phyloP scores from a whole-genome alignment of 2,888 invertebrate species.

The Mallateleia sp. region DNA sequence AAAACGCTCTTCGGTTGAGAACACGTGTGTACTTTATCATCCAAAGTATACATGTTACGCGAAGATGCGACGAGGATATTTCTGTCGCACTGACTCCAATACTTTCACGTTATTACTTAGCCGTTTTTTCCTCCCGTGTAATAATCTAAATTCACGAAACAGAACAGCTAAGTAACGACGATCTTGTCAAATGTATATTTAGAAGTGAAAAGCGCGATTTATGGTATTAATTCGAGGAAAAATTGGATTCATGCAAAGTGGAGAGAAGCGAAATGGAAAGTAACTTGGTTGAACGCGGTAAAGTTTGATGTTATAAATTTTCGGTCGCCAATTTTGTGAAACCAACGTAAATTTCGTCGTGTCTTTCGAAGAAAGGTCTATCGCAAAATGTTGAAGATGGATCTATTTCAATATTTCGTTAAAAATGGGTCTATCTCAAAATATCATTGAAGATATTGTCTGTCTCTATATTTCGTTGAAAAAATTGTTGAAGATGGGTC shows the following conservation, averaged over 20 bases:
- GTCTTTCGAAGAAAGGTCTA: too few species aligned
- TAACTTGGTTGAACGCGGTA: background rate
- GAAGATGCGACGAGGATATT: conserved; percentile 41
- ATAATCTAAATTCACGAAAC: conserved; percentile 28
- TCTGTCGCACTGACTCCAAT: conserved; percentile 27
- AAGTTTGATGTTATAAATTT: background rate
- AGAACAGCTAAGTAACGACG: conserved; percentile 3
- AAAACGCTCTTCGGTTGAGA: conserved; percentile 25
- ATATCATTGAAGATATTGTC: too few species aligned
- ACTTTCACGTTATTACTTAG: conserved; percentile 30
- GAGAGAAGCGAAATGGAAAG: background rate
- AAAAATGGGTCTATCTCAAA: too few species aligned
- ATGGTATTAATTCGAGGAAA: background rate
- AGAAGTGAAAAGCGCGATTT: conserved; percentile 11
- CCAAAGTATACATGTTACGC: conserved; percentile 43
- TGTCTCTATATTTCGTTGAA: too few species aligned
- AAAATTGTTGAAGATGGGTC: too few species aligned
- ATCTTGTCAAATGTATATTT: conserved; percentile 19
- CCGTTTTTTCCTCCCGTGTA: conserved; percentile 17
- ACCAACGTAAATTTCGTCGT: background rate
- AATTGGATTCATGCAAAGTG: background rate
- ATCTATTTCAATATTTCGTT: too few species aligned
- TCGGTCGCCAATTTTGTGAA: too few species aligned
- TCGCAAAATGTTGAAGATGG: too few species aligned
- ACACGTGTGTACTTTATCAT: conserved; percentile 46